Conservation (phyloP, 1,140 invertebrate species). For the Potamilus streckersoni region DNA sequence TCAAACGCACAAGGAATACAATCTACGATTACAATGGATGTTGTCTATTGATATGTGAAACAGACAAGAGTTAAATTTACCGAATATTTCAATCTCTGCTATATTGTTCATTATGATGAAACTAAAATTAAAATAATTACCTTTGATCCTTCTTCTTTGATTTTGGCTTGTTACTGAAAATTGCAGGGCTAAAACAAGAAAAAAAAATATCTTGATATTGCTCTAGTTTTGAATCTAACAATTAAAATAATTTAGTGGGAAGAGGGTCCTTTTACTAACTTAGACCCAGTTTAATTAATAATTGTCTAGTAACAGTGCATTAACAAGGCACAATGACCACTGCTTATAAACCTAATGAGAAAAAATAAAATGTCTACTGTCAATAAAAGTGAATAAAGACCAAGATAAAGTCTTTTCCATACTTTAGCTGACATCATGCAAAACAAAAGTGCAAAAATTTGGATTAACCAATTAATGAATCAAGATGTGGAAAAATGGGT, state of each 20-base stretch:
- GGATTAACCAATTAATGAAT: too few relatives aligned
- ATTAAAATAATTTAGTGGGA: not conserved
- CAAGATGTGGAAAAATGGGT: too few relatives aligned
- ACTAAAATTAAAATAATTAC: slow-evolving; percentile 1
- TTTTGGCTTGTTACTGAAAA: slow-evolving; percentile 36
- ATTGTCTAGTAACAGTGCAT: not conserved
- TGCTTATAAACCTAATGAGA: slow-evolving; percentile 2
- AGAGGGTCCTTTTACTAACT: not conserved
- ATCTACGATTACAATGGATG: too few relatives aligned
- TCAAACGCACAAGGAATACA: too few relatives aligned
- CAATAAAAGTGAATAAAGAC: too few relatives aligned
- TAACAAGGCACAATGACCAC: not conserved
- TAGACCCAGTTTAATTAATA: not conserved
- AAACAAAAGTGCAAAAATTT: too few relatives aligned
- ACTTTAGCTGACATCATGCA: too few relatives aligned
- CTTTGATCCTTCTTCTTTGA: slow-evolving; percentile 29
- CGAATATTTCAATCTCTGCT: too few relatives aligned
- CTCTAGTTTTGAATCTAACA: not conserved
- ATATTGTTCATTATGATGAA: too few relatives aligned
- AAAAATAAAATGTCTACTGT: not conserved
- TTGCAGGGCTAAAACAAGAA: slow-evolving; percentile 33
- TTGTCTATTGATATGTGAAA: too few relatives aligned
- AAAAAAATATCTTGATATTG: not conserved
- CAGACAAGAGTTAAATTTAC: too few relatives aligned
- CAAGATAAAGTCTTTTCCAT: too few relatives aligned